Evolutionary conservation across 2,888 invertebrate species (phyloP), one percentile per base, ranked within the genome.

Genomic region (Ochropleura leucogaster): DNA sequence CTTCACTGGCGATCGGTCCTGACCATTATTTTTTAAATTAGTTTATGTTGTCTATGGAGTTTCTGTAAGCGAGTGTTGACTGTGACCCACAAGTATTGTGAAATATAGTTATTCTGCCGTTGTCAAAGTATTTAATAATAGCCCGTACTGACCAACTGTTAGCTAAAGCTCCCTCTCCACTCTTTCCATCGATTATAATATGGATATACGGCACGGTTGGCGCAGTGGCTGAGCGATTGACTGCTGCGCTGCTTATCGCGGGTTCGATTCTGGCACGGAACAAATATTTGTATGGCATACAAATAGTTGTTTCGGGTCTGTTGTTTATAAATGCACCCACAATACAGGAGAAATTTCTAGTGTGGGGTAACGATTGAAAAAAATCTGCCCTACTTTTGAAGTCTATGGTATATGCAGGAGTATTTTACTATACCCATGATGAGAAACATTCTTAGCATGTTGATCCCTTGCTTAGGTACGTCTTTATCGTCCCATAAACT

Each of bases 1-100:
- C 74, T 77, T 73, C 40, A 62, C 44, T 57, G 49, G 47, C 51
- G 57, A 82, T 67, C 67, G 57, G n/a, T 51, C 30, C 9, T 74
- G 55, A 10, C 46, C 42, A 53, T 69, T 20, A n/a, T 74, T 68
- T 72, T 72, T 69, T 47, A 3, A 60, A 68, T 70, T 77, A 8
- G n/a, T 79, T 69, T 65, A 18, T 69, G 16, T 63, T 18, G 47
- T 69, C 64, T 78, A 42, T 63, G 62, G 63, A 64, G 46, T n/a
- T 51, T 49, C 55, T 49, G 49, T 57, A 68, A 49, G 12, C 16
- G 51, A 16, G 3, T 57, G 6, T 62, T 30, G 42, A 8, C 12
- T 49, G 16, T 47, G 20, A n/a, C 6, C 47, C 12, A 44, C 14
- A 16, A 6, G 9, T 44, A 14, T 59, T n/a, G n/a, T n/a, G n/a